Evolutionary conservation across 2,888 invertebrate species (phyloP).

Genomic region (Polymixis flavicincta): DNA sequence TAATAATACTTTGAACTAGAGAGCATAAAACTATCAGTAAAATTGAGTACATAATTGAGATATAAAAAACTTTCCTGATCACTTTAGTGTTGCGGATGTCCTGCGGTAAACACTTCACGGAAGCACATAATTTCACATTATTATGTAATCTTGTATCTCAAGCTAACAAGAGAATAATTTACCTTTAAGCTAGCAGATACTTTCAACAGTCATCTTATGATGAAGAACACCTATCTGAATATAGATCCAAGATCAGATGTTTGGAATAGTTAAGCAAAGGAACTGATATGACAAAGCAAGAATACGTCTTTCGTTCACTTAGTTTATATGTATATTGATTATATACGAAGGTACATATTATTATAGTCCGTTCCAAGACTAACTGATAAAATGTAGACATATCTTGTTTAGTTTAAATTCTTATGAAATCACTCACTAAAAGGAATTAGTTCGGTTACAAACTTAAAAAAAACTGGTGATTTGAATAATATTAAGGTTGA

Average conservation of each 20-base stretch:
- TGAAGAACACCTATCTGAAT: neutral
- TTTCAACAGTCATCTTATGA: neutral
- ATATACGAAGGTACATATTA: neutral
- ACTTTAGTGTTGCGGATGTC: constrained; percentile 9
- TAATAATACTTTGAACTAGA: neutral
- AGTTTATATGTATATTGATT: neutral
- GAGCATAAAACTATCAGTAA: neutral
- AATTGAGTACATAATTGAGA: neutral
- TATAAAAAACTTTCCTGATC: neutral
- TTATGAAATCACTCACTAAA: neutral
- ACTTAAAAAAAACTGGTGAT: no score
- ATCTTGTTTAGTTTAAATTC: neutral
- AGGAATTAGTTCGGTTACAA: neutral
- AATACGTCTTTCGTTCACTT: neutral
- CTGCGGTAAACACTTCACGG: neutral
- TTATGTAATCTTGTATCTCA: neutral
- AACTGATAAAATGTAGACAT: neutral
- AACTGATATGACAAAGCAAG: neutral
- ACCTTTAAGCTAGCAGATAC: neutral
- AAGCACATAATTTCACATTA: constrained; percentile 4
- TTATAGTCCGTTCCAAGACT: neutral
- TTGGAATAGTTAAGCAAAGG: neutral
- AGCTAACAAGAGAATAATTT: constrained; percentile 1
- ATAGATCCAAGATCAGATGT: neutral
- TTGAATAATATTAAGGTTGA: no score